phyloP scores from a whole-genome alignment of 2,113 vertebrate species.

The Archilochus colubris region DNA sequence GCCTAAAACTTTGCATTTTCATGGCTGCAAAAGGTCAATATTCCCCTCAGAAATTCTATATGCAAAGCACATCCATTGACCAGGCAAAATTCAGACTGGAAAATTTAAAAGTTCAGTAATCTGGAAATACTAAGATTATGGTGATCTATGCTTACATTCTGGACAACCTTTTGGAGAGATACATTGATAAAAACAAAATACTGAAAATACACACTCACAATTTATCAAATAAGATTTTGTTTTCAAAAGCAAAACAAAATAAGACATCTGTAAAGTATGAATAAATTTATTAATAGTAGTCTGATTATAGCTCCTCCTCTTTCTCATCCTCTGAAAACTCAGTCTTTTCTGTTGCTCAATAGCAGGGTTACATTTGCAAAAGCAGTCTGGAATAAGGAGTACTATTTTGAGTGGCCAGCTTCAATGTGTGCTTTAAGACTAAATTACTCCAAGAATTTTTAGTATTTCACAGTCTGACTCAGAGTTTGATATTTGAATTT shows the following conservation, averaged over 20 bases:
- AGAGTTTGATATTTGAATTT: background rate
- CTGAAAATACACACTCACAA: background rate
- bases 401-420: background rate
- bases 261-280: background rate
- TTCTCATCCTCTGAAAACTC: background rate
- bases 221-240: background rate
- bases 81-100: background rate
- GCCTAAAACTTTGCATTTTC: background rate
- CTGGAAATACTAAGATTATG: background rate
- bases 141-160: background rate
- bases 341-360: background rate
- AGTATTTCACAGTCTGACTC: background rate
- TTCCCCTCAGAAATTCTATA: background rate
- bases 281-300: background rate
- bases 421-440: background rate
- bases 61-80: rapidly evolving
- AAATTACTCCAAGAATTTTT: background rate
- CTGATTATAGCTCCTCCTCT: background rate
- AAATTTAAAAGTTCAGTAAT: background rate
- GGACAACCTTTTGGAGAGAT: background rate
- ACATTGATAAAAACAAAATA: background rate
- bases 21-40: rapidly evolving
- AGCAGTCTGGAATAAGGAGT: background rate
- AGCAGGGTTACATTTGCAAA: background rate
- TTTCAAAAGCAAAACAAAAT: background rate